Base-by-base conservation (phyloP, 2,888 invertebrate genomes). In the Hyles lineata region DNA sequence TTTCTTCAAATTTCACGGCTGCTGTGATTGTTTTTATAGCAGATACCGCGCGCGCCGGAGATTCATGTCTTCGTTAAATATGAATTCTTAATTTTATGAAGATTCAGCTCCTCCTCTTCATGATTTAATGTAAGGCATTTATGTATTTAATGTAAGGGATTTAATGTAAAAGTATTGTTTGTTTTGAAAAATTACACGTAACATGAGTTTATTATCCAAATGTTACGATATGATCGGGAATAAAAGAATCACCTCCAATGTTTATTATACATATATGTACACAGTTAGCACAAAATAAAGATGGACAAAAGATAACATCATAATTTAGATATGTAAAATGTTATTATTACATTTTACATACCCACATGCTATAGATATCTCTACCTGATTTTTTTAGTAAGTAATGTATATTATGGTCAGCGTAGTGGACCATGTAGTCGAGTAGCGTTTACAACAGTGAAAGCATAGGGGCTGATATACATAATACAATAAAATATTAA, bases 31-130 rank as follows among this genome's bases (percentile, higher is more conserved):
- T 93, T 92, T 91, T 91, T 90, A 89, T 87, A 86, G 88, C 89
- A 82, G 78, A 82, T 79, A 84, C 86, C 83, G 82, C 84, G 85
- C 87, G 78, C 81, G 78, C 79, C 76, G 77, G 85, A 90, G 92
- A 92, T 93, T 92, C 90, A 91, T 90, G 84, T 88, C 91, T 91
- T 90, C 90, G 90, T 92, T 90, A 91, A 89, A 91, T 89, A 93
- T 93, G 90, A 92, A 94, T 93, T 90, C 87, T 91, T 92, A 92
- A 93, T 93, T 93, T 92, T 90, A 93, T 92, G 90, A 90, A 92
- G 92, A 93, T 92, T 88, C 85, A 90, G 80, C 80, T 83, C 85
- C 87, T 85, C 83, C 81, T 83, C 82, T 88, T 89, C 85, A 88
- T 90, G 88, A 90, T 91, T 91, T 91, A 83, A 80, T 82, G 74